These are phyloP conservation scores for Danio rerio DNA, from an alignment of 2,113 vertebrate genomes.

Conservation along the genomic window GRCz12tu NC_133190.1:1389001-1389500, in stretches of 20 bases:
- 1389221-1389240: neutral
- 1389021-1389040: too few relatives aligned
- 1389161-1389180: too few relatives aligned
- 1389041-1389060: too few relatives aligned
- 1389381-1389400: neutral
- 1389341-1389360: neutral
- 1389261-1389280: neutral
- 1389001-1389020: too few relatives aligned
- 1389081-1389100: too few relatives aligned
- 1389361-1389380: neutral
- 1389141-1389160: too few relatives aligned
- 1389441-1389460: neutral
- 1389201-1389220: too few relatives aligned
- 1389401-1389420: neutral
- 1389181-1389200: too few relatives aligned
- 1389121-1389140: too few relatives aligned
- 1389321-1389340: neutral
- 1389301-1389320: neutral
- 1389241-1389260: neutral
- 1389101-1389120: too few relatives aligned
- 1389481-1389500: too few relatives aligned
- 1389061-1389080: too few relatives aligned
- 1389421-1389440: neutral
- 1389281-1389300: neutral
- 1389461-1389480: neutral